Evolutionary conservation across 1,140 invertebrate genomes (phyloP), one percentile per base, ranked within the genome.

Genomic region (Macrostomum lignano): DNA sequence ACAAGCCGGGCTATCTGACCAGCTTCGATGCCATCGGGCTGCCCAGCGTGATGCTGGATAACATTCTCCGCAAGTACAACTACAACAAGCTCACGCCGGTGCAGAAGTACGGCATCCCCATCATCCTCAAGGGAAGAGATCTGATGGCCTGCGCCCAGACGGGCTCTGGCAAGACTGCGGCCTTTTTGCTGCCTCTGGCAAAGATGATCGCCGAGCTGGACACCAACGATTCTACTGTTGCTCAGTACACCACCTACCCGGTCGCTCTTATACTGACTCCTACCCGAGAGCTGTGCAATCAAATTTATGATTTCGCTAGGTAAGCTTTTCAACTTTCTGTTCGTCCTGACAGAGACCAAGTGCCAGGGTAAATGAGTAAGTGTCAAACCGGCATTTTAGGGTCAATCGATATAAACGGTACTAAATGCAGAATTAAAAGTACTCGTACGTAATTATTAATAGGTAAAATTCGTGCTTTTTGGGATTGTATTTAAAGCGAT

Each of bases 41-140:
- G 0, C 59, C 72, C 6, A 46, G 52, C 5, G 53, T 71, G 6
- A 44, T 93, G 0, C 25, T 72, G 7, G 60, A 70, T 0, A 94
- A 91, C 48, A 65, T 94, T 0, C 46, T 55, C 1, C n/a, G n/a
- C n/a, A 73, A 71, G 42, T 72, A 73, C 0, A 67, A 70, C 0
- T 96, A 93, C 47, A 65, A 43, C 1, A 72, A 68, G 42, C 79
- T 82, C 0, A 93, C 82, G 0, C 82, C 84, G 0, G 72, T 96
- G 22, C 86, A 96, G 47, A 82, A 84, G 44, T 61, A 73, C 40
- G 68, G 75, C 0, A 70, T 91, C 28, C 79, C 84, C 23, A 55
- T 39, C 28, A 28, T 28, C 31, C 41, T n/a, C 33, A 55, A 6
- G 13, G 52, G 53, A 22, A 31, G 44, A 40, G 53, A 60, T 35